A percentile compares a stretch with the other conserved stretches of the same genome.
phyloP scores from a whole-genome alignment of 2,888 invertebrate species.

The Tipula lateralis region DNA sequence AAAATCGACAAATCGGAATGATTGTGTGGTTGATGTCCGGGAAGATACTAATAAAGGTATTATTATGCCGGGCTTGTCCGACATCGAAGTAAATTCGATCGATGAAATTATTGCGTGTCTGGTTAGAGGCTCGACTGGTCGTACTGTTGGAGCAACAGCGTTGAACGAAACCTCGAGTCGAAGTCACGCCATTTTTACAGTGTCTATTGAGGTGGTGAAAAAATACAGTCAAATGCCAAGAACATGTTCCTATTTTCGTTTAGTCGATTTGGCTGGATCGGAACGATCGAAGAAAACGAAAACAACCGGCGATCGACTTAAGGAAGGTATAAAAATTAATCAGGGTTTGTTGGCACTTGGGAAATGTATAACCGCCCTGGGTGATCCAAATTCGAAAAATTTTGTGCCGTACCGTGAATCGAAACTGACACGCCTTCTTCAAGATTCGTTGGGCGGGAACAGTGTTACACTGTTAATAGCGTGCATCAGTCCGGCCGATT shows the following conservation, averaged over 20 bases:
- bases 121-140: slow-evolving; percentile 64
- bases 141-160: slow-evolving; percentile 84
- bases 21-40: slow-evolving; percentile 72
- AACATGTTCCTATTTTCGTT: slow-evolving; percentile 78
- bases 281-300: slow-evolving; percentile 86
- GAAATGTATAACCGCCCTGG: slow-evolving; percentile 89
- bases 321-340: slow-evolving; percentile 89
- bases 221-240: slow-evolving; percentile 50
- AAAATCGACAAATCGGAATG: slow-evolving; percentile 57
- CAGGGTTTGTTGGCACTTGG: slow-evolving; percentile 85
- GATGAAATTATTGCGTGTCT: slow-evolving; percentile 64
- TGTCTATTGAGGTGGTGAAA: slow-evolving; percentile 62
- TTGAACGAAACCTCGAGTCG: slow-evolving; percentile 88
- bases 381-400: slow-evolving; percentile 55
- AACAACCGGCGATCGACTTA: slow-evolving; percentile 80
- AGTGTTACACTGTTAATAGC: slow-evolving; percentile 93
- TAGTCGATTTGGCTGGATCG: slow-evolving; percentile 90
- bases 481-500: slow-evolving; percentile 89
- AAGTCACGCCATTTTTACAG: slow-evolving; percentile 85
- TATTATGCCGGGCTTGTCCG: slow-evolving; percentile 59
- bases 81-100: slow-evolving; percentile 57
- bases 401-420: slow-evolving; percentile 84
- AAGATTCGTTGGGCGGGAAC: slow-evolving; percentile 95
- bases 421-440: slow-evolving; percentile 82
- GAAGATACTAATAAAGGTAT: slow-evolving; percentile 66